Evolutionary conservation across 1,140 invertebrate genomes (phyloP), one percentile per base, ranked within the genome.

Genomic region (Orius insidiosus): DNA sequence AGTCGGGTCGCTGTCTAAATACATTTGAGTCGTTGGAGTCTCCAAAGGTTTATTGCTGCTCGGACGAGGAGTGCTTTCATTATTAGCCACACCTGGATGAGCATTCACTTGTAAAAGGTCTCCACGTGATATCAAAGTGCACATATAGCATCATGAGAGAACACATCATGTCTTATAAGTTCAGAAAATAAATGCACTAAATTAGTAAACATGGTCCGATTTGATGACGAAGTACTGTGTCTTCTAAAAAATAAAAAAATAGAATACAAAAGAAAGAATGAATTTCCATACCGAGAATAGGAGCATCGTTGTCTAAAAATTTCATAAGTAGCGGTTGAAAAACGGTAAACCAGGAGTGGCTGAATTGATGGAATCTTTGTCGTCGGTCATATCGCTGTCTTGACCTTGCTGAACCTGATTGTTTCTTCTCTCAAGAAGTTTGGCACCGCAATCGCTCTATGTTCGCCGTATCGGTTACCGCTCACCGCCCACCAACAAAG

Each of bases 71-170:
- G 61, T 58, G 52, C 41, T 34, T 30, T 36, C 37, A n/a, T 41
- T 30, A 15, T 31, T 38, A 30, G 16, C 34, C 19, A 14, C 35
- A 37, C 16, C 45, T 47, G 46, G 16, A 15, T 46, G 40, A 40
- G 59, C 54, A 8, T 56, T 52, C 19, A 55, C 54, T 52, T 72
- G 71, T 30, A 78, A 67, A 15, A 92, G 66, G 68, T 89, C 87
- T 44, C 93, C 93, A 57, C 93, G 71, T 0, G 93, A 94, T 52
- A 98, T 96, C 2, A 98, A 65, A 1, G 90, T 94, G 56, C 92
- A 94, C 83, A 97, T 90, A 59, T 98, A 98, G 86, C 85, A 65
- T 97, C 93, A 58, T 97, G 92, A 0, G 90, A 96, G 64, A 98
- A 98, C 0, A 97, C 88, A 59, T 97, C 93, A 51, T 90, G 77